Percentiles rank a stretch among this genome's conserved stretches.
phyloP scores from a whole-genome alignment of 2,797 vertebrate genomes.

The Hypotaenidia okinawae region DNA sequence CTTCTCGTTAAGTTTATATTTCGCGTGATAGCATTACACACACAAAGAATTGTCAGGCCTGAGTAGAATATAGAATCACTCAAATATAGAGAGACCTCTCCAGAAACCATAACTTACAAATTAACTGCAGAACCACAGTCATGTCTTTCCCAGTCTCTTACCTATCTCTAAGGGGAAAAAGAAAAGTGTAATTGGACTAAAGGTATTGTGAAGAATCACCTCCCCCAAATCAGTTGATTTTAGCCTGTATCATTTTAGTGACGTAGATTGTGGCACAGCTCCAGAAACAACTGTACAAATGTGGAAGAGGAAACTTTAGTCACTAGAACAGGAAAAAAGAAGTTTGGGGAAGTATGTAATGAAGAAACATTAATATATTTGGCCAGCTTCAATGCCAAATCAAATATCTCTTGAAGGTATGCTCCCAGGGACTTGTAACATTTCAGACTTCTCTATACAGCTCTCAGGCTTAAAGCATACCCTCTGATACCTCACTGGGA shows the following conservation, averaged over 20 bases:
- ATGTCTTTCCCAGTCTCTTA: neutral
- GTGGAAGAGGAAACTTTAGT: neutral
- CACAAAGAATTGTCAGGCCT: neutral
- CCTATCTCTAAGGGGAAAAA: neutral
- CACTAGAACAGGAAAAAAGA: neutral
- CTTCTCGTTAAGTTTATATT: constrained; percentile 34
- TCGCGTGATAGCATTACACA: neutral
- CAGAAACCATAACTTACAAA: constrained; percentile 9
- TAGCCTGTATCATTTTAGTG: neutral
- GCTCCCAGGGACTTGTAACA: neutral
- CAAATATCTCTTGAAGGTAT: neutral
- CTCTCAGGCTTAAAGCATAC: neutral
- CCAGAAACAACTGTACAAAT: neutral
- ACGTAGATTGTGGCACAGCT: neutral
- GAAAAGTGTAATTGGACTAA: neutral
- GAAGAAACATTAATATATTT: neutral
- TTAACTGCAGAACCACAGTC: neutral
- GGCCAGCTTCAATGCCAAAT: neutral
- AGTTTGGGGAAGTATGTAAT: neutral
- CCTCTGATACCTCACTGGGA: neutral
- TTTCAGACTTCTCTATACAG: neutral
- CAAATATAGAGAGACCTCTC: neutral
- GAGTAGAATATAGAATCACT: neutral
- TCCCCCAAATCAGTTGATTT: constrained; percentile 4
- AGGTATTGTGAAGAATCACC: neutral